Conservation (phyloP, 2,888 invertebrate species). For the Cryptops parisi region DNA sequence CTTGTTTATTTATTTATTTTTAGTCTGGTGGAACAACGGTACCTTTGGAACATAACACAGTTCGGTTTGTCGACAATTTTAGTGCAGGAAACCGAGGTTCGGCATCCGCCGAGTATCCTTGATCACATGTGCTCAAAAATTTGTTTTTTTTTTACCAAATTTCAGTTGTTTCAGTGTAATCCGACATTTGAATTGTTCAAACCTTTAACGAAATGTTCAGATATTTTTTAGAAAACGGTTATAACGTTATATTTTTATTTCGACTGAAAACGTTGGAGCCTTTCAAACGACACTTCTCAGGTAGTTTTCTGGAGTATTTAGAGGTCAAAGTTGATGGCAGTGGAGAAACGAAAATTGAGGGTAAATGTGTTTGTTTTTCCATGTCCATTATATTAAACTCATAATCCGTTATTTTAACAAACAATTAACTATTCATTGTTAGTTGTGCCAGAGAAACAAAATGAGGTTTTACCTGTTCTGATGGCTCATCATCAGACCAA, state of each 20-base stretch:
- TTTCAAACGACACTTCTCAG: constrained; percentile 71
- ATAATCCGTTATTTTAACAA: constrained; percentile 8
- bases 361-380: too few relatives aligned
- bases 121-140: too few relatives aligned
- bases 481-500: constrained; percentile 50
- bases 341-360: constrained; percentile 14
- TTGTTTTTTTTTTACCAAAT: too few relatives aligned
- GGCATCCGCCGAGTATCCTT: constrained; percentile 65
- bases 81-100: constrained; percentile 93
- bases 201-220: constrained; percentile 22
- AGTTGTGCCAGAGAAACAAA: constrained; percentile 16
- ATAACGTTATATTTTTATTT: constrained; percentile 88
- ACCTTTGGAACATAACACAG: constrained; percentile 91
- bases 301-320: constrained; percentile 50
- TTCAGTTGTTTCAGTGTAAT: too few relatives aligned
- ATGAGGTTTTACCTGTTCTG: constrained; percentile 47
- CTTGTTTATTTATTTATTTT: background rate
- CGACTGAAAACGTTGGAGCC: constrained; percentile 81
- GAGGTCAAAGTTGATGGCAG: constrained; percentile 8
- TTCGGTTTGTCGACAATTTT: constrained; percentile 97
- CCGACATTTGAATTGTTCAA: background rate
- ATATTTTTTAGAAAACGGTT: constrained; percentile 64
- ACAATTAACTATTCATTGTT: constrained; percentile 3
- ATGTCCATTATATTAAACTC: too few relatives aligned
- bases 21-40: constrained; percentile 90